These are phyloP conservation scores for Hypomesus transpacificus DNA, from an alignment of 2,113 vertebrate genomes.

Conservation along the genomic window DNA sequence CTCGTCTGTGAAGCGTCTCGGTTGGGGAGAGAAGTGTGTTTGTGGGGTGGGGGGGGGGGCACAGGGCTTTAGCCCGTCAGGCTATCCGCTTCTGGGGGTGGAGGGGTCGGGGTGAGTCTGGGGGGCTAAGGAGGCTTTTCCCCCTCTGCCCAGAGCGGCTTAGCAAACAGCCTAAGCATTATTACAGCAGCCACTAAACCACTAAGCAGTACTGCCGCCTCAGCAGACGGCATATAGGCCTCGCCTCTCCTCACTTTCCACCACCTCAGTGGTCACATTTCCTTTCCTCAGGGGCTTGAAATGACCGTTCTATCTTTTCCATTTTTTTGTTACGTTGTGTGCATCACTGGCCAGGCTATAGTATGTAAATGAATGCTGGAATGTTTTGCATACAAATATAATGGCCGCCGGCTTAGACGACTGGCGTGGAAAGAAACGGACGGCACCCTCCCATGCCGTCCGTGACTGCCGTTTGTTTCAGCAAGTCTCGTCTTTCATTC, in stretches of 20 bases:
- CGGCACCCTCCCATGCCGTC: background rate
- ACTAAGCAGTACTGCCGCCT: constrained; percentile 58
- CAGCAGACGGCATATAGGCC: constrained; percentile 42
- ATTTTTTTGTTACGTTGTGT: too few species aligned
- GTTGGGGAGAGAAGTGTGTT: too few species aligned
- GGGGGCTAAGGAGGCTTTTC: constrained; percentile 59
- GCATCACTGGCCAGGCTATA: too few species aligned
- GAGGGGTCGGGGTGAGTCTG: constrained; percentile 25
- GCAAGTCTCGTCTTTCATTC: background rate
- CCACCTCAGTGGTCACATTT: too few species aligned
- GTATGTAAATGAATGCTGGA: too few species aligned
- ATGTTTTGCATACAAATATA: constrained; percentile 31
- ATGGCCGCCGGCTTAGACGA: constrained; percentile 5
- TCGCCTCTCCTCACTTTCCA: background rate
- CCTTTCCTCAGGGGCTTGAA: too few species aligned
- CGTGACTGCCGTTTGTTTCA: background rate
- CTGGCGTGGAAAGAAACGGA: constrained; percentile 23
- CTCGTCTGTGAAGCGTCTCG: background rate
- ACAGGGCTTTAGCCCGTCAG: too few species aligned
- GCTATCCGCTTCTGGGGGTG: constrained; percentile 20
- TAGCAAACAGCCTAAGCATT: constrained; percentile 65
- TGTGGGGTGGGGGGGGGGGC: too few species aligned
- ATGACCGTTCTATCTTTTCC: too few species aligned
- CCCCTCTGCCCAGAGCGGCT: constrained; percentile 51
- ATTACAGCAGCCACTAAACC: constrained; percentile 63